A percentile compares a stretch with the other conserved stretches of the same genome.
Evolutionary conservation across 2,113 vertebrate genomes (phyloP).

Genomic region (Sclerurus mexicanus): DNA sequence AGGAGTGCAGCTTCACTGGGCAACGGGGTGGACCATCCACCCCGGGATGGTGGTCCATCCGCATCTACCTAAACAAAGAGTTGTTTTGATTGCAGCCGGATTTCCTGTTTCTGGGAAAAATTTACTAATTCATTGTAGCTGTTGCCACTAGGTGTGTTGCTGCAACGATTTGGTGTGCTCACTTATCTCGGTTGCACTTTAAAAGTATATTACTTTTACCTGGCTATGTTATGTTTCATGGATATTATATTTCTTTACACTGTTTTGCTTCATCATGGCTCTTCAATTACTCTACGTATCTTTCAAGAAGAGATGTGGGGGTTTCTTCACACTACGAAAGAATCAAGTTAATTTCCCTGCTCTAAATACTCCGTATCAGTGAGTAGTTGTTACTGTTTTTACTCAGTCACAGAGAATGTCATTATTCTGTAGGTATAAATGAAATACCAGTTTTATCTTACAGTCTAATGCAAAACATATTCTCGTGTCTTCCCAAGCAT

Average conservation of each 20-base stretch:
- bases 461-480: not conserved
- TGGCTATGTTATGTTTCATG: not conserved
- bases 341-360: not conserved
- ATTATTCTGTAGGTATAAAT: not conserved
- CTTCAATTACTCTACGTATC: not conserved
- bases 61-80: too few relatives aligned
- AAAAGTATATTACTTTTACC: not conserved
- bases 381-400: not conserved
- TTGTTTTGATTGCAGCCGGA: not conserved
- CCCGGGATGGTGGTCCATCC: too few relatives aligned
- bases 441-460: not conserved
- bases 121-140: not conserved
- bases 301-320: not conserved
- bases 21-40: too few relatives aligned
- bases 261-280: not conserved
- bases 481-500: not conserved
- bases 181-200: not conserved
- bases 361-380: not conserved
- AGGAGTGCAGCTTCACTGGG: not conserved
- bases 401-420: not conserved
- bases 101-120: not conserved
- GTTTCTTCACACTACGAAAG: not conserved
- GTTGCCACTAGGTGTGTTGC: not conserved
- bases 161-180: not conserved
- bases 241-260: not conserved